Evolutionary conservation across 2,888 invertebrate genomes (phyloP).

Genomic region (Pseudeuparius sepicola): DNA sequence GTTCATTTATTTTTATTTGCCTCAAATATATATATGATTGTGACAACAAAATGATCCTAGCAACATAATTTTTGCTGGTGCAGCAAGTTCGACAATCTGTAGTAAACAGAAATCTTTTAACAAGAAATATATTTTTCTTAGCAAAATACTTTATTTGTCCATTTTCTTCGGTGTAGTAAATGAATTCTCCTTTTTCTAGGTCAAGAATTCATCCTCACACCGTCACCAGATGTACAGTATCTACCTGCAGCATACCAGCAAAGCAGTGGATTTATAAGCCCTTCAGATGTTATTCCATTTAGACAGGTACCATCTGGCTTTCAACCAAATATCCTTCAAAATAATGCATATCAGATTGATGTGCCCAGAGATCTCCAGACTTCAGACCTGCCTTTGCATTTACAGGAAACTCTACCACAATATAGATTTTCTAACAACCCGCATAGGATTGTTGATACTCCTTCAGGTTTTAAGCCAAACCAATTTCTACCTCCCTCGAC

Average conservation of each 20-base stretch:
- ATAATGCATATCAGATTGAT: conserved; percentile 24
- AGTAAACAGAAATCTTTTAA: no score
- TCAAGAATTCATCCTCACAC: conserved; percentile 36
- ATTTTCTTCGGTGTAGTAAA: no score
- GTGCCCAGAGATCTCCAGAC: conserved; percentile 36
- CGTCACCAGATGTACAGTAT: conserved; percentile 30
- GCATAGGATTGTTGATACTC: conserved; percentile 41
- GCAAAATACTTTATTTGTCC: no score
- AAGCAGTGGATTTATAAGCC: no score
- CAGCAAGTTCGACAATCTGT: no score
- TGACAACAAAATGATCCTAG: no score
- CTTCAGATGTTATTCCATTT: conserved; percentile 30
- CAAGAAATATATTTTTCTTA: no score
- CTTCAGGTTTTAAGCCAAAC: conserved; percentile 25
- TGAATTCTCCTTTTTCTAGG: conserved; percentile 39
- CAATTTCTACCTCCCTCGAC: conserved; percentile 35
- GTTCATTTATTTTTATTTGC: no score
- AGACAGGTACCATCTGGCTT: conserved; percentile 27
- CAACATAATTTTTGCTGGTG: no score
- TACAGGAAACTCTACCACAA: conserved; percentile 38
- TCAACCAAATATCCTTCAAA: conserved; percentile 21
- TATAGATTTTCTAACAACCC: conserved; percentile 29
- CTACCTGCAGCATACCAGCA: no score
- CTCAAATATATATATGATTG: no score
- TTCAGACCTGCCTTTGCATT: conserved; percentile 35